Conservation (phyloP, 2,113 vertebrate species). For the Scolopax mira region DNA sequence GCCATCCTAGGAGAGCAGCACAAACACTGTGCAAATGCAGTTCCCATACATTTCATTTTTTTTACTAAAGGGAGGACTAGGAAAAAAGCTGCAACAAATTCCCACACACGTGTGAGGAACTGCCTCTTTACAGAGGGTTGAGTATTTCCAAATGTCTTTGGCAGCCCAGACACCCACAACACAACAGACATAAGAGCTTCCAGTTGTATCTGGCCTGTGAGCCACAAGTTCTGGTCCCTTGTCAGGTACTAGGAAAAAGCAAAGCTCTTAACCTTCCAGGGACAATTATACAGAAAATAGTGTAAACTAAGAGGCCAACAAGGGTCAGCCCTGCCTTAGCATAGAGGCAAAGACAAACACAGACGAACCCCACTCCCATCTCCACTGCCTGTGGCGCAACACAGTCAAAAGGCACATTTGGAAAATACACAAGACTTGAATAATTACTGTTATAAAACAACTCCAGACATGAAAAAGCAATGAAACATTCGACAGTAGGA, state of each 20-base stretch:
- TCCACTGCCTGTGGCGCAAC: neutral
- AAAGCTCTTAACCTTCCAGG: neutral
- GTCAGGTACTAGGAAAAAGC: neutral
- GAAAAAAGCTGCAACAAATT: neutral
- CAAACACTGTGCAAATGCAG: neutral
- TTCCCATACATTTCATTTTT: neutral
- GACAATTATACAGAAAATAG: neutral
- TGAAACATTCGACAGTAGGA: neutral
- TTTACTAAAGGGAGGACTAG: neutral
- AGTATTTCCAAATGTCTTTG: neutral
- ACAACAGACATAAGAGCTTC: neutral
- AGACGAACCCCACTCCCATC: neutral
- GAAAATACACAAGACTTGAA: neutral
- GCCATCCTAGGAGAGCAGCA: neutral
- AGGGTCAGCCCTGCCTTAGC: slow-evolving; percentile 26
- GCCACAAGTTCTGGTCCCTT: neutral
- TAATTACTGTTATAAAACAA: neutral
- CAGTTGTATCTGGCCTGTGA: neutral
- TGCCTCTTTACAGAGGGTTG: neutral
- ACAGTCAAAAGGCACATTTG: neutral
- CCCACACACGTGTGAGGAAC: rapidly evolving
- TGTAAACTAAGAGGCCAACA: neutral
- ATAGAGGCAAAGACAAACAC: rapidly evolving
- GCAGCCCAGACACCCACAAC: neutral
- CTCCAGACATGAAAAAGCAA: neutral